Conservation (phyloP, 2,797 vertebrate genomes). For the Emydoidea blandingii region DNA sequence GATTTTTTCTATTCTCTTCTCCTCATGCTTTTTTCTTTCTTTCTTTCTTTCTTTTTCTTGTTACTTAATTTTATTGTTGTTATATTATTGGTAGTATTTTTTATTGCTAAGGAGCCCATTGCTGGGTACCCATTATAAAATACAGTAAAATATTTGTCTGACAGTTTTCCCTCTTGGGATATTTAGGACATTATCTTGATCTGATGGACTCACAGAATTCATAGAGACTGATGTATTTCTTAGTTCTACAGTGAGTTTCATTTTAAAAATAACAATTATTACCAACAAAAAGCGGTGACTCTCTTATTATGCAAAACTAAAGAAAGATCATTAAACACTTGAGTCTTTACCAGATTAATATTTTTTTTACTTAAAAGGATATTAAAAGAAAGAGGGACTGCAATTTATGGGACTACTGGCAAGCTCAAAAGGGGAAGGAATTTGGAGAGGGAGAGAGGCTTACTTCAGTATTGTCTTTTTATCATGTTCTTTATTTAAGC, state of each 20-base stretch:
- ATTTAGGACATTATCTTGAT: conserved; percentile 59
- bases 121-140: conserved; percentile 40
- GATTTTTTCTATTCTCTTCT: not conserved
- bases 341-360: conserved; percentile 32
- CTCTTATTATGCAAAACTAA: conserved; percentile 60
- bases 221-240: conserved; percentile 67
- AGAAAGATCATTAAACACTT: conserved; percentile 59
- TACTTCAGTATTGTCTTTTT: conserved; percentile 48
- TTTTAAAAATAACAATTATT: conserved; percentile 49
- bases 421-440: conserved; percentile 17
- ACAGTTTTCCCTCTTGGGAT: conserved; percentile 42
- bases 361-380: conserved; percentile 36
- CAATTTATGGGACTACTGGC: not conserved
- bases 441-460: conserved; percentile 35
- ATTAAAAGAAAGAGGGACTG: conserved; percentile 20
- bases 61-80: not conserved
- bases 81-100: not conserved
- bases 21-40: not conserved
- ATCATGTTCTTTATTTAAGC: conserved; percentile 11
- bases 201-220: conserved; percentile 48
- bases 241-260: conserved; percentile 19
- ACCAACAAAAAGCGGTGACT: conserved; percentile 62
- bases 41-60: not conserved
- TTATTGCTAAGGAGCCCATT: conserved; percentile 49
- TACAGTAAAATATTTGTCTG: conserved; percentile 49